These are phyloP conservation scores for Drosophila punjabiensis DNA, from an alignment of 1,140 invertebrate genomes.

Conservation along the genomic window DNA sequence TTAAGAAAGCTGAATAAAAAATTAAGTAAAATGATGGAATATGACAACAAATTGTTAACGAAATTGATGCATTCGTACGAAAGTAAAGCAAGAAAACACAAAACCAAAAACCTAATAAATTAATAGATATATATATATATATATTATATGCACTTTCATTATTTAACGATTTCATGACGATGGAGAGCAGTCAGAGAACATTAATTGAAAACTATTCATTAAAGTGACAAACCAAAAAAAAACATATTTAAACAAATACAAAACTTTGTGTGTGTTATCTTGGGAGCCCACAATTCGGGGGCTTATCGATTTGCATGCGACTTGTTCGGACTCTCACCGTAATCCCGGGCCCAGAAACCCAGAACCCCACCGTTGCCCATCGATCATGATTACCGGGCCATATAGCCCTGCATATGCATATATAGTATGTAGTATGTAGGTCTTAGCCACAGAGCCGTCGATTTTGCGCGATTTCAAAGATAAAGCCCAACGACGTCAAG, in stretches of 20 bases:
- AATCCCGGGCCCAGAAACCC: constrained; percentile 24
- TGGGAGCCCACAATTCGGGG: constrained; percentile 19
- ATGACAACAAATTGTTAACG: constrained; percentile 69
- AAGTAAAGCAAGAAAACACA: constrained; percentile 26
- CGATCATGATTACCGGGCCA: constrained; percentile 46
- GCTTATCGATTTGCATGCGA: constrained; percentile 31
- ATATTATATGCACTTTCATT: constrained; percentile 83
- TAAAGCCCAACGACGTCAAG: constrained; percentile 16
- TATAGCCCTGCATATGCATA: constrained; percentile 49
- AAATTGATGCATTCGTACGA: constrained; percentile 61
- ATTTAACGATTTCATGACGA: constrained; percentile 68
- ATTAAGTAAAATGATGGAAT: constrained; percentile 11
- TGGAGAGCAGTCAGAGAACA: constrained; percentile 41
- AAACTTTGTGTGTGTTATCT: constrained; percentile 30
- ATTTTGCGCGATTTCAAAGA: constrained; percentile 5
- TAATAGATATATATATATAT: constrained; percentile 50
- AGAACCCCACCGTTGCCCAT: constrained; percentile 45
- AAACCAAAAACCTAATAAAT: constrained; percentile 37
- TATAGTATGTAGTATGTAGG: not conserved
- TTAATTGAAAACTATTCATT: constrained; percentile 80
- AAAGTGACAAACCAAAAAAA: constrained; percentile 72
- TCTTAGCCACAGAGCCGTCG: constrained; percentile 3
- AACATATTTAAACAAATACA: constrained; percentile 62
- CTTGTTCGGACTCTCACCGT: constrained; percentile 22
- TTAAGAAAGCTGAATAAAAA: constrained; percentile 32